Evolutionary conservation across 2,888 invertebrate genomes (phyloP).

Genomic region (Trilocha varians): DNA sequence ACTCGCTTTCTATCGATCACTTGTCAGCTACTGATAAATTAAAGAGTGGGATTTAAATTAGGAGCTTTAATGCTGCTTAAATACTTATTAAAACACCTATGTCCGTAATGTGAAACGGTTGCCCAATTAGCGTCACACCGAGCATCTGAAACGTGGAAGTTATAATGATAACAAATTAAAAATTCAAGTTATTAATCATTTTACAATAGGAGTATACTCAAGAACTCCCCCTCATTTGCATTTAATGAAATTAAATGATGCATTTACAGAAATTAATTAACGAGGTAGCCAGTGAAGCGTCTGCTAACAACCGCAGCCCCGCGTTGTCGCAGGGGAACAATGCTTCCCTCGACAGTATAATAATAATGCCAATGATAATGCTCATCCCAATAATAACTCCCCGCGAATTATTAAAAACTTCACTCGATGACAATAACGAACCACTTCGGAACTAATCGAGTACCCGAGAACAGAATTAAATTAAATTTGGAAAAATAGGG

Average conservation of each 20-base stretch:
- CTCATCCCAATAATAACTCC: slow-evolving; percentile 52
- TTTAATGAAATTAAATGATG: slow-evolving; percentile 73
- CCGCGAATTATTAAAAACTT: slow-evolving; percentile 67
- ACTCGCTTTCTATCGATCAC: slow-evolving; percentile 59
- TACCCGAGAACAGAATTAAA: slow-evolving; percentile 52
- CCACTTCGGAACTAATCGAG: slow-evolving; percentile 64
- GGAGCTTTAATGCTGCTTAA: slow-evolving; percentile 28
- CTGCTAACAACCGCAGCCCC: slow-evolving; percentile 44
- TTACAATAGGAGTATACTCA: slow-evolving; percentile 36
- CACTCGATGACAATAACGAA: slow-evolving; percentile 61
- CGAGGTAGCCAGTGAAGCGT: slow-evolving; percentile 64
- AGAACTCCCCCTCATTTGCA: slow-evolving; percentile 65
- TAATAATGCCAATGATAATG: slow-evolving; percentile 59
- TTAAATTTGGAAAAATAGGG: slow-evolving; percentile 43
- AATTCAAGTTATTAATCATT: slow-evolving; percentile 31
- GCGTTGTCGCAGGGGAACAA: slow-evolving; percentile 27
- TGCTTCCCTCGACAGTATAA: slow-evolving; percentile 25
- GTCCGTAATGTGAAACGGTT: not conserved
- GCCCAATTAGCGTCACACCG: not conserved
- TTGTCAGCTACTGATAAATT: slow-evolving; percentile 66
- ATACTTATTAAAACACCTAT: slow-evolving; percentile 20
- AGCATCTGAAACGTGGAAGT: not conserved
- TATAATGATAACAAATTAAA: slow-evolving; percentile 18
- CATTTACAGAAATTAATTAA: slow-evolving; percentile 72
- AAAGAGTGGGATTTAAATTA: slow-evolving; percentile 47